Conservation (phyloP, 2,797 vertebrate genomes). For the Pseudomugil gertrudae region DNA sequence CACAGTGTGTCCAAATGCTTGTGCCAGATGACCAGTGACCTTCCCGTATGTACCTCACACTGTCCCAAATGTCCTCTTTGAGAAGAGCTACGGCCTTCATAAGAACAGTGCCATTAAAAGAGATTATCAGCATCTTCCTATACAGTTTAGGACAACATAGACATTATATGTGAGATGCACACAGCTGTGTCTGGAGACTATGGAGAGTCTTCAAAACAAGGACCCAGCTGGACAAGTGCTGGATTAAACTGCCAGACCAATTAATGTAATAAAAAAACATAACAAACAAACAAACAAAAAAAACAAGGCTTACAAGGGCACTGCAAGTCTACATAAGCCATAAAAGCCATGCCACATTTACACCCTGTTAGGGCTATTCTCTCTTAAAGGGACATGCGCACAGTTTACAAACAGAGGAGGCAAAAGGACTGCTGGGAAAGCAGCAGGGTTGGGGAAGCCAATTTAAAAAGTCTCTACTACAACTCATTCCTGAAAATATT, state of each 20-base stretch:
- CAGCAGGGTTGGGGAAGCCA: conserved; percentile 68
- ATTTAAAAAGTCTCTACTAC: conserved; percentile 33
- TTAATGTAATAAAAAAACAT: conserved; percentile 35
- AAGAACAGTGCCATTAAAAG: conserved; percentile 38
- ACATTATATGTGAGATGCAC: conserved; percentile 54
- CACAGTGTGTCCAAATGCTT: conserved; percentile 62
- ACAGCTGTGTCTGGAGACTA: conserved; percentile 58
- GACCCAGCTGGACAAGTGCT: conserved; percentile 43
- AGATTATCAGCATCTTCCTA: conserved; percentile 52
- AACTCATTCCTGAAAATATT: conserved; percentile 16
- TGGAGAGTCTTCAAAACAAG: conserved; percentile 62
- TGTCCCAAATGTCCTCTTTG: conserved; percentile 37
- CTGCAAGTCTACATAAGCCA: conserved; percentile 76
- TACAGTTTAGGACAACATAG: conserved; percentile 55
- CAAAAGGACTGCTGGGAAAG: conserved; percentile 71
- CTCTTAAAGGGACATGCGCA: conserved; percentile 87
- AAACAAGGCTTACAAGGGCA: conserved; percentile 72
- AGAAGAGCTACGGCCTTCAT: conserved; percentile 46
- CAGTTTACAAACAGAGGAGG: conserved; percentile 80
- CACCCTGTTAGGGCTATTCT: conserved; percentile 67
- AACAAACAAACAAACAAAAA: too few relatives aligned
- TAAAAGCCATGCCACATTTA: conserved; percentile 81
- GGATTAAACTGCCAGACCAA: conserved; percentile 58
- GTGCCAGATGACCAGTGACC: conserved; percentile 37
- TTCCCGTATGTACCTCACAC: conserved; percentile 35